Evolutionary conservation across 2,888 invertebrate species (phyloP).

Genomic region (Phorcus lineatus): DNA sequence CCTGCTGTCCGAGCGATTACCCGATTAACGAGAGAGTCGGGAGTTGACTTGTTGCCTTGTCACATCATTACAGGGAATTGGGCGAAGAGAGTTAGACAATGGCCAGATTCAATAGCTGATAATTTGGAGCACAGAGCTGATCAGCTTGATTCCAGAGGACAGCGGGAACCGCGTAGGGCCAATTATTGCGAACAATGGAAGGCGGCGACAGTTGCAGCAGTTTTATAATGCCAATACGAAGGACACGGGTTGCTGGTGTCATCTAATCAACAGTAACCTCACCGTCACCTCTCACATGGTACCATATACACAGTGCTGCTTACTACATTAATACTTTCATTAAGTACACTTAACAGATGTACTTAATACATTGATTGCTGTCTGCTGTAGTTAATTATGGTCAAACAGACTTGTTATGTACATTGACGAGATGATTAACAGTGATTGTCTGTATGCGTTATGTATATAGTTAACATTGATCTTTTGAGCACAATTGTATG

Average conservation of each 20-base stretch:
- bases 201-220: conserved; percentile 17
- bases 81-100: conserved; percentile 20
- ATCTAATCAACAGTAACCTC: conserved; percentile 17
- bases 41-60: conserved; percentile 25
- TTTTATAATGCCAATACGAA: neutral
- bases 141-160: conserved; percentile 2
- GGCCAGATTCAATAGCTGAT: conserved; percentile 11
- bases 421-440: too few relatives aligned
- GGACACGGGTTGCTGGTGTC: neutral
- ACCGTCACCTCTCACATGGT: neutral
- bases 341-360: neutral
- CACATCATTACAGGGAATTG: conserved; percentile 26
- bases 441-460: too few relatives aligned
- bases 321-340: conserved; percentile 10
- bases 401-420: too few relatives aligned
- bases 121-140: conserved; percentile 24
- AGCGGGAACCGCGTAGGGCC: conserved; percentile 9
- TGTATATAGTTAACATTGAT: too few relatives aligned
- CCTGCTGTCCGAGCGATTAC: conserved; percentile 3
- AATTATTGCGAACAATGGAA: conserved; percentile 24
- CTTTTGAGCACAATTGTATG: too few relatives aligned
- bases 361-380: too few relatives aligned
- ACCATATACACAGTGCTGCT: neutral
- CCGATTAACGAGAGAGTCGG: neutral
- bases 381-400: too few relatives aligned